phyloP scores from a whole-genome alignment of 23 tunicate genomes.

The Ascidia mentula region DNA sequence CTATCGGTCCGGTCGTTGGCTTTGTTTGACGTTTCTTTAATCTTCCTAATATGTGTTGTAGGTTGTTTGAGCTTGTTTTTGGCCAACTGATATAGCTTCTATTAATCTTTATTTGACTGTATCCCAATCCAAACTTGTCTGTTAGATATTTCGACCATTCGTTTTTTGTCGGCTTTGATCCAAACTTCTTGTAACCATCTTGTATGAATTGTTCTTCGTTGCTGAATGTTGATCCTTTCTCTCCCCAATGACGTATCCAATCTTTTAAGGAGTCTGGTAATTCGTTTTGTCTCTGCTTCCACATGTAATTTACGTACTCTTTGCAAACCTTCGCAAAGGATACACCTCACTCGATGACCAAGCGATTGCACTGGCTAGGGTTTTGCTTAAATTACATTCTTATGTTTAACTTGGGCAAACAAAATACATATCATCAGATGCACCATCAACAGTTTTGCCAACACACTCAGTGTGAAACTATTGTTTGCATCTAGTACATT shows the following conservation, averaged over 20 bases:
- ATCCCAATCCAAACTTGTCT: conserved; percentile 2
- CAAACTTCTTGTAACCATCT: conserved; percentile 5
- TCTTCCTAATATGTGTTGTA: neutral
- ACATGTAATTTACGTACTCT: neutral
- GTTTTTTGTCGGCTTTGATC: conserved; percentile 1
- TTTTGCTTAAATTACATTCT: no score
- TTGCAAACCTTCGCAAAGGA: no score
- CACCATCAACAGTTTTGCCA: no score
- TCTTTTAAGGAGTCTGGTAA: neutral
- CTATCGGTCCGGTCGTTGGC: conserved; percentile 8
- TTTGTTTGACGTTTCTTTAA: neutral
- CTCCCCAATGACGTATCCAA: conserved; percentile 11
- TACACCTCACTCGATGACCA: no score
- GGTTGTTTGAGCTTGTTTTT: neutral
- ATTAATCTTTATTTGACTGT: conserved; percentile 1
- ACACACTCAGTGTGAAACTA: no score
- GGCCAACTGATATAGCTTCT: conserved; percentile 15
- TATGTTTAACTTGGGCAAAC: no score
- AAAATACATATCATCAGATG: no score
- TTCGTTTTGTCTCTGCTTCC: neutral
- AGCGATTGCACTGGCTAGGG: no score
- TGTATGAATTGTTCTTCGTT: neutral
- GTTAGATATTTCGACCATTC: conserved; percentile 16
- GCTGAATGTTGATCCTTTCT: neutral
- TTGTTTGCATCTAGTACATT: no score